Evolutionary conservation across 1,140 invertebrate species (phyloP).

Genomic region (Drosophila tristis): DNA sequence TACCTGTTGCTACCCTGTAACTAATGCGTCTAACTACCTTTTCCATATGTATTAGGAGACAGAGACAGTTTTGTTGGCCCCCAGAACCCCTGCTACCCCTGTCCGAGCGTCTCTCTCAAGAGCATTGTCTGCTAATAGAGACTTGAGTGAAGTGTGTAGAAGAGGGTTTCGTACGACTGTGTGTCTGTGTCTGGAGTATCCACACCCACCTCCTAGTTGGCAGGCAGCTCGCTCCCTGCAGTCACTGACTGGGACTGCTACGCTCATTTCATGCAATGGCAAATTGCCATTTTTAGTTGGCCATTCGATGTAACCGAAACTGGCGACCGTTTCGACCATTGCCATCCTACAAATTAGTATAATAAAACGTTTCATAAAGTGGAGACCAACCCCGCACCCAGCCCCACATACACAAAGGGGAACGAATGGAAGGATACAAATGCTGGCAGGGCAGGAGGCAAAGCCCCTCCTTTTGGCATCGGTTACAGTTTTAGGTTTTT

Average conservation of each 20-base stretch:
- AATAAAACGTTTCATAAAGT: conserved; percentile 84
- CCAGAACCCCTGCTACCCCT: conserved; percentile 13
- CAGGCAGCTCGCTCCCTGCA: conserved; percentile 8
- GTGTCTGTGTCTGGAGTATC: conserved; percentile 4
- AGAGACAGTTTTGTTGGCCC: conserved; percentile 44
- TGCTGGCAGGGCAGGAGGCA: not conserved
- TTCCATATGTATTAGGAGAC: conserved; percentile 61
- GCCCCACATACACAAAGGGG: conserved; percentile 3
- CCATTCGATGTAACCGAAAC: conserved; percentile 82
- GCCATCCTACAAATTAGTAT: conserved; percentile 82
- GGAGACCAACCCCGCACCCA: conserved; percentile 31
- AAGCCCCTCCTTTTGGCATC: conserved; percentile 25
- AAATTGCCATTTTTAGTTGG: conserved; percentile 82
- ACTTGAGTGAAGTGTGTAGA: conserved; percentile 74
- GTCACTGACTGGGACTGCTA: conserved; percentile 3
- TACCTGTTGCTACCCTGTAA: conserved; percentile 8
- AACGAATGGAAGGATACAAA: not conserved
- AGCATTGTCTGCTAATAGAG: conserved; percentile 82
- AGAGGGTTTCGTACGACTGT: not conserved
- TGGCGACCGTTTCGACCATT: conserved; percentile 68
- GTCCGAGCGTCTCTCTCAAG: conserved; percentile 18
- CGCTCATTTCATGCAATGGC: conserved; percentile 68
- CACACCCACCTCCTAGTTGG: conserved; percentile 10
- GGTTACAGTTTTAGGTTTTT: conserved; percentile 36
- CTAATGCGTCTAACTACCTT: conserved; percentile 58